Base-by-base conservation (phyloP, 2,797 vertebrate species). In the Miichthys miiuy region DNA sequence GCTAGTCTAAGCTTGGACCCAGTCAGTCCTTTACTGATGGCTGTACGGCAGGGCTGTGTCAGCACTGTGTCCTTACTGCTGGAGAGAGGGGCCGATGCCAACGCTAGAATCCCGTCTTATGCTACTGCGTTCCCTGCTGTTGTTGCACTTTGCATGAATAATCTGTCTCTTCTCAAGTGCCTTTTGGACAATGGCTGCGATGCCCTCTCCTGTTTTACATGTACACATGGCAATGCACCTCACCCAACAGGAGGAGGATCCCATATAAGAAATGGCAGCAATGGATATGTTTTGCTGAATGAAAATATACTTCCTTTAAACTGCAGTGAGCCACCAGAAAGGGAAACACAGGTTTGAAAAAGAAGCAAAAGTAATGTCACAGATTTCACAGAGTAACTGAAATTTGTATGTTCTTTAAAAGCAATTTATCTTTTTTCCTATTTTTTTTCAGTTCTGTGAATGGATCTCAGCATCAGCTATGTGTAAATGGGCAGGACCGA, bases 381-480 rank as follows among this genome's bases (percentile, higher is more conserved):
- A 5, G 1, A 56, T 73, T 81, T 79, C 10, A 52, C 14, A 41
- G 12, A 38, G 34, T 41, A 52, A 21, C 13, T 56, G 46, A 67
- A 34, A 55, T 54, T 6, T 76, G 2, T 13, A 20, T 42, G 16
- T 51, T 46, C 5, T 47, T 48, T 72, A 12, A 12, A 27, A 46
- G 4, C 78, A 38, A 77, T 68, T 0, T 6, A 3, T 25, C 20
- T 25, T 50, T 57, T 51, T 61, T 54, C 13, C 63, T 20, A 60
- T 85, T 52, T 72, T n/a, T 71, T 85, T 90, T n/a, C 89, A 99
- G 98, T 99, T 99, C 91, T 99, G 98, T 79, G 97, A 98, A 89
- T 96, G 97, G 95, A 93, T 99, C 76, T 97, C 96, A 0, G 89
- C 96, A 14, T 90, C 96, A 0, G 92, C 94, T 66, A 93, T 97